Evolutionary conservation across 2,113 vertebrate species (phyloP).

Genomic region (Sebastes schlegelii): DNA sequence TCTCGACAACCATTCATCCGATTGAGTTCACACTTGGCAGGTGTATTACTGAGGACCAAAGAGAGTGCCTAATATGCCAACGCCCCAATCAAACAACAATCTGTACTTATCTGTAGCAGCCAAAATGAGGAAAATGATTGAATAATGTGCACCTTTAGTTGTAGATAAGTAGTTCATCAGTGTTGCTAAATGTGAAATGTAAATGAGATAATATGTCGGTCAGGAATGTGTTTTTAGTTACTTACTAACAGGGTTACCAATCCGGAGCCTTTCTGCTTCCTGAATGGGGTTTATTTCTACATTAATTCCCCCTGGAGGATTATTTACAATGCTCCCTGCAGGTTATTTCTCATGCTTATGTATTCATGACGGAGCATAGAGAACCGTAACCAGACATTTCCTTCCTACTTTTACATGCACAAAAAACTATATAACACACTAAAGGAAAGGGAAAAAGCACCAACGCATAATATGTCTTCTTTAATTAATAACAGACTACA

Average conservation of each 20-base stretch:
- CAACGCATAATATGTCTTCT: too few relatives aligned
- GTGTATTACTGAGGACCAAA: too few relatives aligned
- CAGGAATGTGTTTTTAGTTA: not conserved
- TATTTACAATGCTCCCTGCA: not conserved
- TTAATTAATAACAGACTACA: not conserved
- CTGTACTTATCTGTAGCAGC: too few relatives aligned
- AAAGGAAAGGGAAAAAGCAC: too few relatives aligned
- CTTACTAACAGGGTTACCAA: not conserved
- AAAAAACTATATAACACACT: too few relatives aligned
- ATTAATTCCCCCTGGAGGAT: slow-evolving; percentile 20
- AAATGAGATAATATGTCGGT: not conserved
- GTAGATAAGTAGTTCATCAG: not conserved
- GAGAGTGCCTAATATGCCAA: too few relatives aligned
- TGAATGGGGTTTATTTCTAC: not conserved
- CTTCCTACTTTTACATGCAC: too few relatives aligned
- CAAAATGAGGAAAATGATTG: not conserved
- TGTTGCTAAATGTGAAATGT: not conserved
- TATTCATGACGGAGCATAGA: slow-evolving; percentile 23
- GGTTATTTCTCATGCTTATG: slow-evolving; percentile 39
- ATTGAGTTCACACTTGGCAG: too few relatives aligned
- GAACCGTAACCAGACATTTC: not conserved
- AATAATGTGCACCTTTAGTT: not conserved
- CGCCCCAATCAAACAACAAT: too few relatives aligned
- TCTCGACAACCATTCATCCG: too few relatives aligned
- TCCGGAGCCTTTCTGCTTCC: not conserved